Evolutionary conservation across 2,113 vertebrate species (phyloP).

Genomic region (Urocolius indicus): DNA sequence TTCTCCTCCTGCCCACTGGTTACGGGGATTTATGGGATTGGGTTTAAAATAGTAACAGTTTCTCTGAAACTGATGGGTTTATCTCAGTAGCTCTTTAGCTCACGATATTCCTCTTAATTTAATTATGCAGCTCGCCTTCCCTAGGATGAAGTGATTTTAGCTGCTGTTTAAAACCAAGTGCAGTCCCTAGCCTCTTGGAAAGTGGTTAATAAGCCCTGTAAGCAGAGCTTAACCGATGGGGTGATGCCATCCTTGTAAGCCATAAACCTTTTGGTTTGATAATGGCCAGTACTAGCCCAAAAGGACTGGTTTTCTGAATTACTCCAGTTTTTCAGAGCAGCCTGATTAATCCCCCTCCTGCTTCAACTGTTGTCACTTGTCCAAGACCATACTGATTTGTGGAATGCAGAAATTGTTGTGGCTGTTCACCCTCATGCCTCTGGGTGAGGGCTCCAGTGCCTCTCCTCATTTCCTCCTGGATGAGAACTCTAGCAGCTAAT

Average conservation of each 20-base stretch:
- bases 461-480: constrained; percentile 7
- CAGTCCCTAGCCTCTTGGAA: background rate
- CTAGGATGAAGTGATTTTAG: background rate
- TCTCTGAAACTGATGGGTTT: constrained; percentile 59
- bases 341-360: background rate
- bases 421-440: background rate
- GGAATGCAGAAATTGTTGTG: constrained; percentile 5
- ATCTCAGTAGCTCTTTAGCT: constrained; percentile 57
- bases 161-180: background rate
- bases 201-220: background rate
- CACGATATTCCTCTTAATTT: constrained; percentile 29
- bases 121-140: constrained; percentile 17
- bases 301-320: background rate
- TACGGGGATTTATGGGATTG: constrained; percentile 54
- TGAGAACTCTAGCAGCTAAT: constrained; percentile 10
- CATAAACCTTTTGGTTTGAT: background rate
- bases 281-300: background rate
- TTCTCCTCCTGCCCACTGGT: background rate
- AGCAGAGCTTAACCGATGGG: constrained; percentile 3
- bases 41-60: constrained; percentile 57
- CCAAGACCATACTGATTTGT: background rate
- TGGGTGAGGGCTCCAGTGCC: background rate
- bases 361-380: background rate
- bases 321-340: background rate
- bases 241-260: background rate